A percentile compares a stretch with the other conserved stretches of the same genome.
Evolutionary conservation across 2,888 invertebrate species (phyloP).

Genomic region (Branchellion lobata): DNA sequence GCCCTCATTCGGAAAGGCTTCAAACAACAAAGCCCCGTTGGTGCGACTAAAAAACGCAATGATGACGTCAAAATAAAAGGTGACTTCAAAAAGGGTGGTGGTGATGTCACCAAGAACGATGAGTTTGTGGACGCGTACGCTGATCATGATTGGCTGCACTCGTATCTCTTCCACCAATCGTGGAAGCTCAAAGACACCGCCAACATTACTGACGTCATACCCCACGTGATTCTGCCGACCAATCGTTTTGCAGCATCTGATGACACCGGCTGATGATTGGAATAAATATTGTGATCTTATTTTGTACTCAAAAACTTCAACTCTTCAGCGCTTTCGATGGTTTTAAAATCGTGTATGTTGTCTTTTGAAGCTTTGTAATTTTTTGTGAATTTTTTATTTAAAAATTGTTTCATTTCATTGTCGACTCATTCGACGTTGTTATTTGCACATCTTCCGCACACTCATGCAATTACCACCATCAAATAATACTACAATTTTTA

Average conservation of each 20-base stretch:
- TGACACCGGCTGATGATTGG: no score
- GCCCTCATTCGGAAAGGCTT: constrained; percentile 3
- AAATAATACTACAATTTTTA: no score
- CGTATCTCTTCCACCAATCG: constrained; percentile 44
- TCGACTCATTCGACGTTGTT: no score
- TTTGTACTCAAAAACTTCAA: no score
- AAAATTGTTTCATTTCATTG: no score
- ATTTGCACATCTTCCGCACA: no score
- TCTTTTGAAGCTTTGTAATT: no score
- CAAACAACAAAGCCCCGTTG: constrained; percentile 25
- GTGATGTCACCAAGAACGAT: not conserved
- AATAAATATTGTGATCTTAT: no score
- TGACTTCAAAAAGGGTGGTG: not conserved
- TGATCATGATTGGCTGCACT: constrained; percentile 52
- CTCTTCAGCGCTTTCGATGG: no score
- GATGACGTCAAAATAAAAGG: not conserved
- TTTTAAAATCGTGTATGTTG: no score
- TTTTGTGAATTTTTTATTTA: no score
- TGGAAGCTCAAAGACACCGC: constrained; percentile 48
- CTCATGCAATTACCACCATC: no score
- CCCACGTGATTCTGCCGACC: constrained; percentile 68
- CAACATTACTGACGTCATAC: constrained; percentile 56
- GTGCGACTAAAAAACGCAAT: not conserved
- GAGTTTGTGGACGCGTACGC: constrained; percentile 44
- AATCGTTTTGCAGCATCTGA: not conserved